Percentiles rank a stretch among this genome's conserved stretches.
Conservation (phyloP, 2,113 vertebrate species). For the Ochotona princeps region DNA sequence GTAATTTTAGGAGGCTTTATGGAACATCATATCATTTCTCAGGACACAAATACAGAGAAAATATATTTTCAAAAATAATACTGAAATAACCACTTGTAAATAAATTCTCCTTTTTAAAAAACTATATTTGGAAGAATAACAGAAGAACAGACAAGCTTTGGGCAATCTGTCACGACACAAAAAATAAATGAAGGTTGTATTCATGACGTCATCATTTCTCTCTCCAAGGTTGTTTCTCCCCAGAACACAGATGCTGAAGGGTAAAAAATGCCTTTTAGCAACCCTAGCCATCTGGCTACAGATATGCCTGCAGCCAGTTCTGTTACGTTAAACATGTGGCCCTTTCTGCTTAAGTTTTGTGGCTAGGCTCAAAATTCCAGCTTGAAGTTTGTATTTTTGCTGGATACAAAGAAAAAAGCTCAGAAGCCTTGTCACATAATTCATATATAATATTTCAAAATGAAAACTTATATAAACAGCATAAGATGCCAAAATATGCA, state of each 20-base stretch:
- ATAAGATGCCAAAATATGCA: neutral
- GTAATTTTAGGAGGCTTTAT: neutral
- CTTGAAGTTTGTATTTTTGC: neutral
- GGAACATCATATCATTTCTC: neutral
- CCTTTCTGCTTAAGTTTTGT: accelerated
- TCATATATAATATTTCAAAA: neutral
- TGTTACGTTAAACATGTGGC: neutral
- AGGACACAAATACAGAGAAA: neutral
- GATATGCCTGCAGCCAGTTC: neutral
- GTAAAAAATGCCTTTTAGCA: neutral
- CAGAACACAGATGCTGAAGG: neutral
- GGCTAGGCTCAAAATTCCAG: neutral
- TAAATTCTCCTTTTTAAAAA: neutral
- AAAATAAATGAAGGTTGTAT: neutral
- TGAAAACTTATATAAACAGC: neutral
- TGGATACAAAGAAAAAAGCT: neutral
- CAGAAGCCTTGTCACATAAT: neutral
- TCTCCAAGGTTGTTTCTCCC: neutral
- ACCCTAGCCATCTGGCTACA: neutral
- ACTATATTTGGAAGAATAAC: neutral
- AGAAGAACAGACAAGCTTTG: neutral
- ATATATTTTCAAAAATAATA: neutral
- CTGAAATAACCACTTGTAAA: neutral
- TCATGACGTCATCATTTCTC: neutral
- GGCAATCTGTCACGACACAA: neutral